These are phyloP conservation scores for Apantesis nais DNA, from an alignment of 2,888 invertebrate genomes.

Conservation along the genomic window DNA sequence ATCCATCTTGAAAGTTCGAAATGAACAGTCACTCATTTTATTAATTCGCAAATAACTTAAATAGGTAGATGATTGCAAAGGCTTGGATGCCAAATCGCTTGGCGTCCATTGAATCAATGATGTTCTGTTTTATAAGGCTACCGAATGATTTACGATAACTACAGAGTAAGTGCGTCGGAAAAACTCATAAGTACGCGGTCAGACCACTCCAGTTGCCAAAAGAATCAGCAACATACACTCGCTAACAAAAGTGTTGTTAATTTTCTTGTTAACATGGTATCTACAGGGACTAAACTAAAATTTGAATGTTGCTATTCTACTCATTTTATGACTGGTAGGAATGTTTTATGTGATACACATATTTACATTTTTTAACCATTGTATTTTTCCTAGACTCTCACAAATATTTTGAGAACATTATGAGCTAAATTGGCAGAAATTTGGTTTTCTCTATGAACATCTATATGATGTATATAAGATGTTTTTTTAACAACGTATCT, in stretches of 20 bases:
- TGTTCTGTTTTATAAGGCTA: slow-evolving; percentile 46
- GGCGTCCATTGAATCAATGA: slow-evolving; percentile 43
- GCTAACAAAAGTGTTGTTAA: slow-evolving; percentile 41
- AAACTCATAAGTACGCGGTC: slow-evolving; percentile 64
- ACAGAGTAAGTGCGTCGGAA: slow-evolving; percentile 69
- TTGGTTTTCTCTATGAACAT: too few relatives aligned
- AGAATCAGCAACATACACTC: slow-evolving; percentile 69
- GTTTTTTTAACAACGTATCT: too few relatives aligned
- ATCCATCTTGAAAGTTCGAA: background rate
- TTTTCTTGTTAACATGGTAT: background rate
- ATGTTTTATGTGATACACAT: too few relatives aligned
- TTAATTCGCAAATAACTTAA: slow-evolving; percentile 41
- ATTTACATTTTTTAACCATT: too few relatives aligned
- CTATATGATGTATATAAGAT: too few relatives aligned
- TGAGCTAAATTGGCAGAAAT: too few relatives aligned
- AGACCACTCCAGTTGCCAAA: slow-evolving; percentile 75
- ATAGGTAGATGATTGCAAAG: slow-evolving; percentile 17
- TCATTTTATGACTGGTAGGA: background rate
- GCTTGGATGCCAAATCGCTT: slow-evolving; percentile 36
- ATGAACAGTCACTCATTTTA: slow-evolving; percentile 8
- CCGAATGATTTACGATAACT: slow-evolving; percentile 76
- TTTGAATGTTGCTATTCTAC: background rate
- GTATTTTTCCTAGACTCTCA: too few relatives aligned
- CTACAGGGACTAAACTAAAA: background rate
- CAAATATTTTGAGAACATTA: too few relatives aligned